Percentiles rank a stretch among this genome's conserved stretches.
These are phyloP conservation scores for Atethmia centrago DNA, from an alignment of 2,888 invertebrate species.

Conservation along the genomic window DNA sequence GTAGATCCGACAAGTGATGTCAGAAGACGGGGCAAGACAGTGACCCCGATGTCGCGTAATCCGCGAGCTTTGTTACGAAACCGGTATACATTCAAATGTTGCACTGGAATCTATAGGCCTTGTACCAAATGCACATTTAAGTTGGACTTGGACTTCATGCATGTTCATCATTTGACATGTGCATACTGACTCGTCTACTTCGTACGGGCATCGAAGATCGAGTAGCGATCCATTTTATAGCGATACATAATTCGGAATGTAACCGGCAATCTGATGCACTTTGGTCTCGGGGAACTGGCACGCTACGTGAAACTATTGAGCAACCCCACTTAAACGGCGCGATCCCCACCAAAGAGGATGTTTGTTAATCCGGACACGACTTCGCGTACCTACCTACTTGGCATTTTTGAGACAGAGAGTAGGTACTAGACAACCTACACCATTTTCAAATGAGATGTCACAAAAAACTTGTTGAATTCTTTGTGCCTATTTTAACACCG, in stretches of 20 bases:
- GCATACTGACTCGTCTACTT: slow-evolving; percentile 57
- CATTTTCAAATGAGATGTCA: not conserved
- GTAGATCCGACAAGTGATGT: slow-evolving; percentile 70
- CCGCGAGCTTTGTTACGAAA: slow-evolving; percentile 64
- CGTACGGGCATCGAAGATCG: slow-evolving; percentile 62
- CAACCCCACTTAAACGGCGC: slow-evolving; percentile 66
- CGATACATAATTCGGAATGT: slow-evolving; percentile 76
- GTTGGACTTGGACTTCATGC: slow-evolving; percentile 58
- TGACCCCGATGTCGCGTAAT: slow-evolving; percentile 72
- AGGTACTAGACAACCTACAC: not conserved
- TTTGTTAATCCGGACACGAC: slow-evolving; percentile 47
- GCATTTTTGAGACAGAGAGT: slow-evolving; percentile 32
- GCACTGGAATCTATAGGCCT: slow-evolving; percentile 44
- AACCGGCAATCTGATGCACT: slow-evolving; percentile 81
- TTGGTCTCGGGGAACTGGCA: slow-evolving; percentile 74
- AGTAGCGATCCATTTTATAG: slow-evolving; percentile 76
- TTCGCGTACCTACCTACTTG: not conserved
- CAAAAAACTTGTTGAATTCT: not conserved
- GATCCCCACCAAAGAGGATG: slow-evolving; percentile 45
- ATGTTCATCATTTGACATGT: too few relatives aligned
- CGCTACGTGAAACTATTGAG: slow-evolving; percentile 77
- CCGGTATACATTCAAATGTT: slow-evolving; percentile 61
- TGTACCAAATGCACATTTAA: slow-evolving; percentile 51
- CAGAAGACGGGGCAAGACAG: slow-evolving; percentile 64
- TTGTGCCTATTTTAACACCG: not conserved